Percentiles rank a stretch among this genome's conserved stretches.
These are phyloP conservation scores for Mormyrus proboscirostris DNA, from an alignment of 2,797 vertebrate genomes.

Conservation along the genomic window DNA sequence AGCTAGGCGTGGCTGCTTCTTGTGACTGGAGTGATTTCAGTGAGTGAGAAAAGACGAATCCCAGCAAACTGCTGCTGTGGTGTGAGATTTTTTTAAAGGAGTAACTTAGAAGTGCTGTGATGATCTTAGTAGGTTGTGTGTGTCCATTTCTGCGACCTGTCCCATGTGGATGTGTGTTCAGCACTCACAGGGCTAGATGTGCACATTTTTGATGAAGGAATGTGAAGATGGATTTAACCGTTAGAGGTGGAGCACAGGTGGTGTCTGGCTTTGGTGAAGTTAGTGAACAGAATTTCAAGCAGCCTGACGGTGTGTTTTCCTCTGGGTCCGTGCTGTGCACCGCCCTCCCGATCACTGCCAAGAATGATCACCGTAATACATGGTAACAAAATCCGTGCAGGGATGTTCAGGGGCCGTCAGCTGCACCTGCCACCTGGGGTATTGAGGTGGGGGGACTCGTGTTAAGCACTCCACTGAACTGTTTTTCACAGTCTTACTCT, in stretches of 20 bases:
- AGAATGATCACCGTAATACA: background rate
- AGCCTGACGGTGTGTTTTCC: background rate
- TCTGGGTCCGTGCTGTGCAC: background rate
- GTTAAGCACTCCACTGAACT: background rate
- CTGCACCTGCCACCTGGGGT: background rate
- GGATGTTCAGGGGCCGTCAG: background rate
- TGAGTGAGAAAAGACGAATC: background rate
- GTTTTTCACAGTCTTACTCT: background rate
- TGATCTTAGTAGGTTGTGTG: background rate
- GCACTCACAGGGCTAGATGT: background rate
- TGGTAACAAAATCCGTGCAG: background rate
- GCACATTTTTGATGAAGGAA: background rate
- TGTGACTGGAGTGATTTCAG: background rate
- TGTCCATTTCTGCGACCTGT: background rate
- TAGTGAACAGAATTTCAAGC: slow-evolving; percentile 10
- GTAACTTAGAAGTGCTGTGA: background rate
- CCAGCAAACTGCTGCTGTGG: background rate
- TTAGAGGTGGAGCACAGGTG: slow-evolving; percentile 24
- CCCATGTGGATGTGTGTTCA: background rate
- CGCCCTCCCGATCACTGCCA: background rate
- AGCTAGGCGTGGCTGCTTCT: background rate
- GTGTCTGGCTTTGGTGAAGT: slow-evolving; percentile 8
- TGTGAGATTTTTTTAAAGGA: background rate
- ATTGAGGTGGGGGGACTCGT: too few relatives aligned
- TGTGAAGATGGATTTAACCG: background rate